Conservation (phyloP, 2,888 invertebrate species). For the Junonia oenone region DNA sequence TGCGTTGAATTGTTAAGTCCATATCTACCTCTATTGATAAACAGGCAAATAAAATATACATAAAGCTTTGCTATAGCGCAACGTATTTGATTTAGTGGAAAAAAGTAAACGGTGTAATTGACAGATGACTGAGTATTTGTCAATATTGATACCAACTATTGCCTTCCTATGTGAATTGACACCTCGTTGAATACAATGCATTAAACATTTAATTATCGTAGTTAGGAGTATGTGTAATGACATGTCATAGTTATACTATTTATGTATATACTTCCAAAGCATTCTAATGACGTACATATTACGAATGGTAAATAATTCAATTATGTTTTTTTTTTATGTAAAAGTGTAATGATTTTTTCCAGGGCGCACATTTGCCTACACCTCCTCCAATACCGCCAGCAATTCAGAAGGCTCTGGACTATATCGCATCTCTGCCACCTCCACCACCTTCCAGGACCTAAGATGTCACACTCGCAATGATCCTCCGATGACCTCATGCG, state of each 20-base stretch:
- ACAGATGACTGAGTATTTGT: not conserved
- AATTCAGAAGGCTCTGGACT: constrained; percentile 87
- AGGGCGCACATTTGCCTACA: constrained; percentile 86
- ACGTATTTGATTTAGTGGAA: not conserved
- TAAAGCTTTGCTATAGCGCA: not conserved
- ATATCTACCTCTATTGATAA: too few species aligned
- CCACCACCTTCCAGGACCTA: constrained; percentile 55
- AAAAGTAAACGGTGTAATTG: not conserved
- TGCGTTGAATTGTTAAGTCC: too few species aligned
- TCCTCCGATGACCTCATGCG: constrained; percentile 17
- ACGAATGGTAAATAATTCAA: not conserved
- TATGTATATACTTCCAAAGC: not conserved
- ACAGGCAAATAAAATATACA: too few species aligned
- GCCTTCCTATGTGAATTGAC: not conserved
- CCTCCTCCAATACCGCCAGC: constrained; percentile 88
- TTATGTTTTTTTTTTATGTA: not conserved
- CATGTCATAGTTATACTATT: not conserved
- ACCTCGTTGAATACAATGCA: constrained; percentile 1
- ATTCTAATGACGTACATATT: not conserved
- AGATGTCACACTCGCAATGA: constrained; percentile 16
- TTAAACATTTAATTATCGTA: not conserved
- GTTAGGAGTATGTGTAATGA: not conserved
- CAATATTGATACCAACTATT: not conserved
- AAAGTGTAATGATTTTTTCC: constrained; percentile 24
- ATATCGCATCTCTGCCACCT: constrained; percentile 82